These are phyloP conservation scores for Drosophila koepferae DNA, from an alignment of 2,888 invertebrate genomes.

Conservation along the genomic window DNA sequence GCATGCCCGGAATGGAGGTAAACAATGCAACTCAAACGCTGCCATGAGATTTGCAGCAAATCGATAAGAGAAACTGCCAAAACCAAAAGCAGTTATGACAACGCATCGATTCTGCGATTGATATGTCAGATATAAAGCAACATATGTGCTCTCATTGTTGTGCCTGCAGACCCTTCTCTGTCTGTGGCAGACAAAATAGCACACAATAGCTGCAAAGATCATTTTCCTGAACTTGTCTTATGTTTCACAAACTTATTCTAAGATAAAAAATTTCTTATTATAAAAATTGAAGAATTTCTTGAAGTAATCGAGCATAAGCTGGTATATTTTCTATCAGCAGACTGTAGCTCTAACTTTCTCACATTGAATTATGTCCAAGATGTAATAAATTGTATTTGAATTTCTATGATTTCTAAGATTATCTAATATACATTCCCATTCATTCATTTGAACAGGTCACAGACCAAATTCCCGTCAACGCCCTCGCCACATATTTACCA, in stretches of 20 bases:
- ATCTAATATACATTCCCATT: background rate
- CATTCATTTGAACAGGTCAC: background rate
- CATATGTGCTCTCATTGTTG: constrained; percentile 28
- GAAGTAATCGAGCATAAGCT: background rate
- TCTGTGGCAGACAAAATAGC: constrained; percentile 20
- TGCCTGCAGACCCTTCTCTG: constrained; percentile 20
- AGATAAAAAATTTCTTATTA: background rate
- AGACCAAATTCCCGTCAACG: constrained; percentile 37
- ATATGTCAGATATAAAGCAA: constrained; percentile 49
- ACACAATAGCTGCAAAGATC: constrained; percentile 21
- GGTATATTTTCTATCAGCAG: background rate
- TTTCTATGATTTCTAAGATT: background rate
- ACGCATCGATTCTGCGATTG: constrained; percentile 56
- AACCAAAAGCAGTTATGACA: constrained; percentile 73
- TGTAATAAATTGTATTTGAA: background rate
- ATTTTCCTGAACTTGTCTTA: background rate
- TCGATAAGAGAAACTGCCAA: constrained; percentile 69
- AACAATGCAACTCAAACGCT: constrained; percentile 42
- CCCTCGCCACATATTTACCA: constrained; percentile 34
- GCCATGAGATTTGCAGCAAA: constrained; percentile 62
- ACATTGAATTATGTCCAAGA: too few species aligned
- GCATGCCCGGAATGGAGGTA: constrained; percentile 4
- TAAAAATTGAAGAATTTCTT: background rate
- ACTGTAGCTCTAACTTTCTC: too few species aligned
- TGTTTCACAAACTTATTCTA: constrained; percentile 4